Base-by-base conservation (phyloP, 2,888 invertebrate genomes). In the Nymphalis urticae region DNA sequence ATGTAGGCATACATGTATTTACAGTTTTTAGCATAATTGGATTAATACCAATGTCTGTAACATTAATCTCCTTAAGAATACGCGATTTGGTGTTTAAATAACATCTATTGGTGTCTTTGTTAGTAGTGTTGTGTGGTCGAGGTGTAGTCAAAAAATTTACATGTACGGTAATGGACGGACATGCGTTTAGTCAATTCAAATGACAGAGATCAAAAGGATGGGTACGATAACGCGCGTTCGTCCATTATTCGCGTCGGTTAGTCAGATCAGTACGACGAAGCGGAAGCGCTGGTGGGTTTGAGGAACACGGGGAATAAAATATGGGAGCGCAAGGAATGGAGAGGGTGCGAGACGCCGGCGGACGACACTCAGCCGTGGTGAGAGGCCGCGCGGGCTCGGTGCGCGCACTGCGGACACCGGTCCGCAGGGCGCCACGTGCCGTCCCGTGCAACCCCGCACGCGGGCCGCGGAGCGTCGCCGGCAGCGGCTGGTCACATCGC, bases 401-500 rank as follows among this genome's bases (percentile, higher is more conserved):
- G 72, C 75, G 81, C 76, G 82, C 79, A 85, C 84, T 73, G 67
- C 63, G 72, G 71, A 76, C 77, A 62, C 71, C 70, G 58, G 85
- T 84, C 78, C 81, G 82, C 79, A 77, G 88, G 86, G 87, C 87
- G 89, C 87, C 75, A 72, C 71, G 72, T n/a, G 83, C 80, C 89
- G 90, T 89, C 91, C 90, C 90, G 88, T 89, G 87, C 86, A 75
- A 84, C 84, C 80, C 88, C 86, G 89, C 90, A 90, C 85, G 84
- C 77, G 85, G 83, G 86, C 81, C 71, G 58, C 69, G 76, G 80
- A 87, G 88, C 85, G 80, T 83, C 84, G 86, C 83, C 80, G 86
- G 94, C 94, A 93, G 94, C 94, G 94, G 92, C 92, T 94, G 95
- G 94, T 94, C 94, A 94, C 94, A 94, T 95, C 94, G 94, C 94